These are phyloP conservation scores for Spea multiplicata DNA, from an alignment of 2,113 vertebrate genomes.

Conservation along the genomic window DNA sequence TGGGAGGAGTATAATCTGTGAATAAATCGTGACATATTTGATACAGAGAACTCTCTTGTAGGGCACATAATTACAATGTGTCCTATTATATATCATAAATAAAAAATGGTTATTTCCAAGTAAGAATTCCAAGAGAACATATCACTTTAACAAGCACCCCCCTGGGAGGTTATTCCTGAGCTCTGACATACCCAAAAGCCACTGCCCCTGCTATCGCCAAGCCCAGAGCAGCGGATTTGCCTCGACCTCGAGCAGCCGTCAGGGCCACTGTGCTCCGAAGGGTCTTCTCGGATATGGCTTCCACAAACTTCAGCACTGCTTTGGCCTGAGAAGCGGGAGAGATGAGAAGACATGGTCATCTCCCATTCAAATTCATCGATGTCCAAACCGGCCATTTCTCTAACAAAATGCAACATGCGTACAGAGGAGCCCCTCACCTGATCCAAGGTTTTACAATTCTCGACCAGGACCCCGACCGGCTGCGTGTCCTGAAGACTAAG, in stretches of 20 bases:
- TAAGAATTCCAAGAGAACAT: too few relatives aligned
- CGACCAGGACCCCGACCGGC: slow-evolving; percentile 88
- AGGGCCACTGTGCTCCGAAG: slow-evolving; percentile 88
- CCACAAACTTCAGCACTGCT: slow-evolving; percentile 91
- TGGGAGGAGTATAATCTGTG: too few relatives aligned
- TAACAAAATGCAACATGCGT: not conserved
- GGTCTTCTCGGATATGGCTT: slow-evolving; percentile 96
- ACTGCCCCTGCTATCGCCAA: slow-evolving; percentile 90
- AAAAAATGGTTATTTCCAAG: too few relatives aligned
- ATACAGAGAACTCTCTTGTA: too few relatives aligned
- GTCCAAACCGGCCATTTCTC: too few relatives aligned
- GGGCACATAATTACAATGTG: too few relatives aligned
- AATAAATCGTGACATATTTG: too few relatives aligned
- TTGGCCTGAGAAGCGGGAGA: slow-evolving; percentile 71
- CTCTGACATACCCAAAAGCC: slow-evolving; percentile 83
- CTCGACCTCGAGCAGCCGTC: slow-evolving; percentile 91
- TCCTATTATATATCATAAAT: too few relatives aligned
- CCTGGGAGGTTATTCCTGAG: too few relatives aligned
- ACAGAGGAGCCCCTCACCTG: slow-evolving; percentile 70
- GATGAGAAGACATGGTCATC: not conserved
- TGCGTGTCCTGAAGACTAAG: slow-evolving; percentile 93
- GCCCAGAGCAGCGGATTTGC: slow-evolving; percentile 95
- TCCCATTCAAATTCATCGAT: too few relatives aligned
- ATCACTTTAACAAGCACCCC: too few relatives aligned
- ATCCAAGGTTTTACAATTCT: slow-evolving; percentile 89